These are phyloP conservation scores for Gastrophryne carolinensis DNA, from an alignment of 2,797 vertebrate species.

Conservation along the genomic window DNA sequence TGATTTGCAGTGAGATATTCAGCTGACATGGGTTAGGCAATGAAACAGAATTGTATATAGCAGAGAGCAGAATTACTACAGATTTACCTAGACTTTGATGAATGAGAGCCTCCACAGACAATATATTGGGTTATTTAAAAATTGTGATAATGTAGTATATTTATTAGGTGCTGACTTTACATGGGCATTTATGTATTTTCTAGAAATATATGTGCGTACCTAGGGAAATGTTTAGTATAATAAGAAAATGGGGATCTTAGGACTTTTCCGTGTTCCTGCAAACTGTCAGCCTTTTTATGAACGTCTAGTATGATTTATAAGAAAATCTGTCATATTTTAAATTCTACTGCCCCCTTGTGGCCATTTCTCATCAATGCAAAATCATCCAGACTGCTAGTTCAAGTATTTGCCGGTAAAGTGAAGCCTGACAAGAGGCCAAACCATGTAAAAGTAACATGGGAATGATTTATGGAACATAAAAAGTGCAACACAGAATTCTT, in stretches of 20 bases:
- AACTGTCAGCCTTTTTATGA: neutral
- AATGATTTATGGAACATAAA: neutral
- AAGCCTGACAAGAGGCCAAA: neutral
- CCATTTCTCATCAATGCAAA: neutral
- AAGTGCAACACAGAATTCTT: neutral
- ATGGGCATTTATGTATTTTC: conserved; percentile 6
- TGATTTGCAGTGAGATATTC: no score
- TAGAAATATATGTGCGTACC: neutral
- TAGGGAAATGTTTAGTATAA: conserved; percentile 22
- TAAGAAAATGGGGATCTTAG: neutral
- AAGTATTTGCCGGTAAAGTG: neutral
- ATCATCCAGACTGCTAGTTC: neutral
- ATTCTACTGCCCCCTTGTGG: conserved; percentile 9
- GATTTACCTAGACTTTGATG: no score
- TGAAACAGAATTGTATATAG: no score
- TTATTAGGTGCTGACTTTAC: neutral
- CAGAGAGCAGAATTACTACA: no score
- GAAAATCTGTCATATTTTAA: neutral
- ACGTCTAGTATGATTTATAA: neutral
- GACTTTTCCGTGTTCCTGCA: neutral
- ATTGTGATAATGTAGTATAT: neutral
- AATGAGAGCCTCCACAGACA: no score
- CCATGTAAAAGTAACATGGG: neutral
- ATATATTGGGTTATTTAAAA: no score
- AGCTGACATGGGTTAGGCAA: no score